phyloP scores from a whole-genome alignment of 2,888 invertebrate genomes.

The Charanyca ferruginea region DNA sequence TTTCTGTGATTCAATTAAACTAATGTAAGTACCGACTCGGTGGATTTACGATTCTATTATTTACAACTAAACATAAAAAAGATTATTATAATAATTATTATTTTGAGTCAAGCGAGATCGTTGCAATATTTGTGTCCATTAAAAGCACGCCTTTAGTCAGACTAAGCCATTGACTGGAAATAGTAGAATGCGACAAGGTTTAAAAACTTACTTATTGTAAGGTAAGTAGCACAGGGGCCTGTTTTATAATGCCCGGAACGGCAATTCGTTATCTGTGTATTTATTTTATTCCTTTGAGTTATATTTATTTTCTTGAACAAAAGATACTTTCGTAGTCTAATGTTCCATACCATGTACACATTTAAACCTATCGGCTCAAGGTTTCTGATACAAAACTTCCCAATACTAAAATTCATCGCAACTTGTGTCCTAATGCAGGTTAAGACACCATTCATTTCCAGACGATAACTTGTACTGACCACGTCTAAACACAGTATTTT shows the following conservation, averaged over 20 bases:
- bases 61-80: conserved; percentile 53
- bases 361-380: too few relatives aligned
- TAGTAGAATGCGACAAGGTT: too few relatives aligned
- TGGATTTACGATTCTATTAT: conserved; percentile 61
- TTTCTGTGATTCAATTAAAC: conserved; percentile 36
- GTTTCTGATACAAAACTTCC: too few relatives aligned
- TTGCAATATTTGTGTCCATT: conserved; percentile 47
- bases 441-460: conserved; percentile 21
- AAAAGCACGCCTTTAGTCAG: conserved; percentile 6
- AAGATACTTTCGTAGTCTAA: too few relatives aligned
- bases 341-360: too few relatives aligned
- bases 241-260: too few relatives aligned
- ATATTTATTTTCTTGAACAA: too few relatives aligned
- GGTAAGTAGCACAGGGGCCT: too few relatives aligned
- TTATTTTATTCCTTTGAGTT: too few relatives aligned
- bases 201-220: too few relatives aligned
- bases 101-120: conserved; percentile 70
- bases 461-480: conserved; percentile 8
- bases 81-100: conserved; percentile 42
- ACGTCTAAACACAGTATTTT: conserved; percentile 8
- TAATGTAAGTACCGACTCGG: conserved; percentile 62
- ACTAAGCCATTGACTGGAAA: conserved; percentile 14
- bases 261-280: too few relatives aligned
- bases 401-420: too few relatives aligned
- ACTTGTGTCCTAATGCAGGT: not conserved